phyloP scores from a whole-genome alignment of 30 jellyfish, hydroid and myxozoan species.

The Cassiopea andromeda region DNA sequence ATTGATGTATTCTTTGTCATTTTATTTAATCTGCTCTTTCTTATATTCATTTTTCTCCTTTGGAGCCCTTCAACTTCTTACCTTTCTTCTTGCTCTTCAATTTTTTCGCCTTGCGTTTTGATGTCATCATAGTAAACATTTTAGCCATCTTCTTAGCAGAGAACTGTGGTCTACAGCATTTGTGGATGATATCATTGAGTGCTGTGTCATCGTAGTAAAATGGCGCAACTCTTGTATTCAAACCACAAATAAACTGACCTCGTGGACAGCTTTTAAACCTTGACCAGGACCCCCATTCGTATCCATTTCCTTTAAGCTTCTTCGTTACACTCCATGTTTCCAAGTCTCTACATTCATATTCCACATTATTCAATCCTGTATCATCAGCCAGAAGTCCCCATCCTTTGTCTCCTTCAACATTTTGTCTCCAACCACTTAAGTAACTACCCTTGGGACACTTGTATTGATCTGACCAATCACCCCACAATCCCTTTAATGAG shows the following conservation, averaged over 20 bases:
- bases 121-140: neutral
- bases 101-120: neutral
- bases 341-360: constrained; percentile 60
- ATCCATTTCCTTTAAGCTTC: constrained; percentile 32
- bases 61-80: neutral
- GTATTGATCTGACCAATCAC: constrained; percentile 10
- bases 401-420: constrained; percentile 28
- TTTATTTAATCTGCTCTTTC: neutral
- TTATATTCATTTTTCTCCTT: neutral
- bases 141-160: constrained; percentile 11
- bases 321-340: constrained; percentile 33
- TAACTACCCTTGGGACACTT: constrained; percentile 38
- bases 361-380: constrained; percentile 42
- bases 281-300: constrained; percentile 43
- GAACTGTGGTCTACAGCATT: constrained; percentile 31
- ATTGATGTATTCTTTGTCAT: neutral
- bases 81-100: neutral
- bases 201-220: constrained; percentile 40
- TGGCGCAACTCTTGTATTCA: constrained; percentile 37
- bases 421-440: constrained; percentile 50
- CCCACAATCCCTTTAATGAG: constrained; percentile 35
- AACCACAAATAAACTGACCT: constrained; percentile 38
- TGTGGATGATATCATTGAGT: constrained; percentile 32
- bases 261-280: constrained; percentile 25
- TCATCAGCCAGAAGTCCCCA: constrained; percentile 33